phyloP scores from a whole-genome alignment of 2,797 vertebrate genomes.

The Platyrinchus mystaceus region DNA sequence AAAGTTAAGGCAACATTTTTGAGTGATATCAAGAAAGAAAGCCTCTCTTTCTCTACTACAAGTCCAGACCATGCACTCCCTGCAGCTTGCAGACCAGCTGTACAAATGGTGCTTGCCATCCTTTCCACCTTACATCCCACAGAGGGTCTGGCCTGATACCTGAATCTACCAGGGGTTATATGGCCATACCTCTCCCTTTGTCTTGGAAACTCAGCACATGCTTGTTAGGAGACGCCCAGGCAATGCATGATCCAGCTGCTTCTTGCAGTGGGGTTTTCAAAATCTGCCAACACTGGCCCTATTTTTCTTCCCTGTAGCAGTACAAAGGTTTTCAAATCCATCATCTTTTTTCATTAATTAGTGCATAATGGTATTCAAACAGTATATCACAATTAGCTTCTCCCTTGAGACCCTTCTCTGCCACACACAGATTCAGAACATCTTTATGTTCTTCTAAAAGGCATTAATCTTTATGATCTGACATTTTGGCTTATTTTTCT shows the following conservation, averaged over 20 bases:
- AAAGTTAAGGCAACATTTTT: background rate
- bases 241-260: background rate
- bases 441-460: slow-evolving; percentile 43
- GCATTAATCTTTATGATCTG: slow-evolving; percentile 32
- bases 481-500: background rate
- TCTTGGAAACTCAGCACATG: background rate
- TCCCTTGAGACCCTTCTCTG: background rate
- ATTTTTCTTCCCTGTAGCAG: background rate
- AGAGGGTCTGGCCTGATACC: background rate
- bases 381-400: background rate
- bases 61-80: background rate
- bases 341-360: slow-evolving; percentile 11
- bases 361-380: background rate
- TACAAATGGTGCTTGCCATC: background rate
- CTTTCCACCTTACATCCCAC: background rate
- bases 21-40: background rate
- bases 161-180: background rate
- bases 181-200: background rate
- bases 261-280: background rate
- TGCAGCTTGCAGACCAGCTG: background rate
- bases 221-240: background rate
- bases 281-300: background rate
- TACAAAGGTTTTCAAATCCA: background rate
- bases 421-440: slow-evolving; percentile 6
- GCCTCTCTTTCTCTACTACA: background rate